phyloP scores from a whole-genome alignment of 2,797 vertebrate genomes.

The Chaetodon trifasciatus region DNA sequence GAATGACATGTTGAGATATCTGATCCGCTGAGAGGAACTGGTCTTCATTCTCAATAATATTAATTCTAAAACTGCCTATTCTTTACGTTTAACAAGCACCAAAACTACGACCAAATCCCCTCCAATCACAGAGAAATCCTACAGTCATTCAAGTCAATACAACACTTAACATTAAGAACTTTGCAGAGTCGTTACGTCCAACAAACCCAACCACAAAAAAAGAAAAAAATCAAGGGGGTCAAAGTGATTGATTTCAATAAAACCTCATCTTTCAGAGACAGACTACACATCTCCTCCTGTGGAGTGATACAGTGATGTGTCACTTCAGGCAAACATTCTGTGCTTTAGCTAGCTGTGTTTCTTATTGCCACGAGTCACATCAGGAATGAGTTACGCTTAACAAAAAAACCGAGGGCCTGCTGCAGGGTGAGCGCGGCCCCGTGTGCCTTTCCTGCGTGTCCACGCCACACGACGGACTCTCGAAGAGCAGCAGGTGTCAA shows the following conservation, averaged over 20 bases:
- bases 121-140: conserved; percentile 58
- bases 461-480: conserved; percentile 18
- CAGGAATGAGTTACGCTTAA: conserved; percentile 57
- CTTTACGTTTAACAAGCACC: conserved; percentile 41
- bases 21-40: conserved; percentile 9
- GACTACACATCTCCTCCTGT: conserved; percentile 38
- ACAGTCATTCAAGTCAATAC: conserved; percentile 79
- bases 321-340: conserved; percentile 62
- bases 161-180: conserved; percentile 57
- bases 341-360: conserved; percentile 62
- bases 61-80: conserved; percentile 29
- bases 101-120: conserved; percentile 53
- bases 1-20: conserved; percentile 20
- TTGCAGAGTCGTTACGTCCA: conserved; percentile 56
- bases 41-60: conserved; percentile 19
- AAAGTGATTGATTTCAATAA: conserved; percentile 59
- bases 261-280: conserved; percentile 24
- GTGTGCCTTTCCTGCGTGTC: conserved; percentile 28
- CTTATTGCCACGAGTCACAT: conserved; percentile 64
- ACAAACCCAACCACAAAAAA: conserved; percentile 40
- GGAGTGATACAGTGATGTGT: conserved; percentile 52
- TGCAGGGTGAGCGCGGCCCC: conserved; percentile 27
- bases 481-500: conserved; percentile 54
- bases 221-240: conserved; percentile 50
- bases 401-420: conserved; percentile 20